phyloP scores from a whole-genome alignment of 2,888 invertebrate species.

The Netelia fuscicornis region DNA sequence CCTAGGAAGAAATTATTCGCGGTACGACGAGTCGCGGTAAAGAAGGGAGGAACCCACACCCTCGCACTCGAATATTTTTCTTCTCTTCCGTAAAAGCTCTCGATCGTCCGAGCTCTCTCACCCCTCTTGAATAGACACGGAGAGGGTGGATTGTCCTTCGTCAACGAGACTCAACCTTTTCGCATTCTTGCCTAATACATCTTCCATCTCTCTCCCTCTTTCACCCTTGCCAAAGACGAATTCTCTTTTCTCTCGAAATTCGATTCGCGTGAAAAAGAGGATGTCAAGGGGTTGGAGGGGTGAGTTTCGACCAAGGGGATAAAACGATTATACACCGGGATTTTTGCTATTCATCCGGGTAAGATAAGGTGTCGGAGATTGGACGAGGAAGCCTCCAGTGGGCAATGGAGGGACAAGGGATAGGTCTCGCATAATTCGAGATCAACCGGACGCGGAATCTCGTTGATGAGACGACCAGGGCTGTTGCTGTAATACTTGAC shows the following conservation, averaged over 20 bases:
- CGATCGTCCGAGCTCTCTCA: slow-evolving; percentile 29
- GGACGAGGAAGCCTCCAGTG: slow-evolving; percentile 4
- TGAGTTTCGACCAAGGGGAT: slow-evolving; percentile 39
- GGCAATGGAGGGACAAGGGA: slow-evolving; percentile 12
- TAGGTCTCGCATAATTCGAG: slow-evolving; percentile 56
- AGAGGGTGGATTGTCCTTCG: slow-evolving; percentile 29
- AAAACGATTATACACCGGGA: slow-evolving; percentile 63
- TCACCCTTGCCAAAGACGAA: slow-evolving; percentile 16
- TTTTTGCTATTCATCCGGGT: slow-evolving; percentile 39
- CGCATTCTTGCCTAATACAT: slow-evolving; percentile 48
- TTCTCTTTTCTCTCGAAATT: slow-evolving; percentile 45
- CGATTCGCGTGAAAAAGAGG: slow-evolving; percentile 24
- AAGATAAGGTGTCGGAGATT: slow-evolving; percentile 41
- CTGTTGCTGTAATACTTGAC: slow-evolving; percentile 54
- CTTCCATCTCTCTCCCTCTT: not conserved
- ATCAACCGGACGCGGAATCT: slow-evolving; percentile 35
- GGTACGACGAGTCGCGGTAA: slow-evolving; percentile 52
- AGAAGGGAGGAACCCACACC: slow-evolving; percentile 29
- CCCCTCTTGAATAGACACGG: slow-evolving; percentile 1
- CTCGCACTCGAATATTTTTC: slow-evolving; percentile 46
- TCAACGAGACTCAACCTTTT: slow-evolving; percentile 49
- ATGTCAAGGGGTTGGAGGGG: not conserved
- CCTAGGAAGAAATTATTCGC: slow-evolving; percentile 61
- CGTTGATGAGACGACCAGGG: slow-evolving; percentile 55
- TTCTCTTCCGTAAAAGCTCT: slow-evolving; percentile 31